Percentiles rank a stretch among this genome's conserved stretches.
Evolutionary conservation across 1,140 invertebrate species (phyloP).

Genomic region (Caenorhabditis latens): DNA sequence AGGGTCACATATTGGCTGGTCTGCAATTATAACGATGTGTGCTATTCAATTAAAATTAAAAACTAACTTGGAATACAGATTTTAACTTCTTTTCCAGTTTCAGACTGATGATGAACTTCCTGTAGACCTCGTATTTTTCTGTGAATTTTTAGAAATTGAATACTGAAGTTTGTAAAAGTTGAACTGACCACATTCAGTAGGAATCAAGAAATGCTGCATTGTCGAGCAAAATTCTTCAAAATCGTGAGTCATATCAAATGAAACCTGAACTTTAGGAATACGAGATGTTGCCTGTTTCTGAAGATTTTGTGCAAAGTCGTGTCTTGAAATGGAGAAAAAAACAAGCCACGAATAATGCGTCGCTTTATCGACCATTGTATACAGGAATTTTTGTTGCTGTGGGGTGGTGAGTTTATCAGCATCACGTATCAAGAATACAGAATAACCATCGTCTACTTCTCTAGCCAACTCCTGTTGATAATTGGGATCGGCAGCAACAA

Average conservation of each 20-base stretch:
- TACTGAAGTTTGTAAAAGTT: no score
- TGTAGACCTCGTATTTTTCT: neutral
- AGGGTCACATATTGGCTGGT: neutral
- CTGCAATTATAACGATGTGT: neutral
- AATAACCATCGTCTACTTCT: slow-evolving; percentile 1
- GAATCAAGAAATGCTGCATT: neutral
- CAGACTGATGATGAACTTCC: neutral
- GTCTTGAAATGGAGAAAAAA: slow-evolving; percentile 30
- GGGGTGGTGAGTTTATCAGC: slow-evolving; percentile 12
- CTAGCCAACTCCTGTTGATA: slow-evolving; percentile 7
- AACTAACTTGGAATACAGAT: neutral
- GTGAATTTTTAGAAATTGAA: neutral
- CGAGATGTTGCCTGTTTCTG: slow-evolving; percentile 31
- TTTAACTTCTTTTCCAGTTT: neutral
- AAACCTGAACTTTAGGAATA: slow-evolving; percentile 28
- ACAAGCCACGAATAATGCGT: slow-evolving; percentile 23
- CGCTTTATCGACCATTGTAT: slow-evolving; percentile 44
- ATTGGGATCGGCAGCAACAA: slow-evolving; percentile 29
- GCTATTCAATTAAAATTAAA: neutral
- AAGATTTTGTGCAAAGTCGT: slow-evolving; percentile 25
- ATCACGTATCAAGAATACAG: slow-evolving; percentile 18
- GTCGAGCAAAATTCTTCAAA: slow-evolving; percentile 20
- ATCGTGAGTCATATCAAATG: neutral
- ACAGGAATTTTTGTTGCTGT: slow-evolving; percentile 28
- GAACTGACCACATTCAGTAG: neutral